These are phyloP conservation scores for Choloepus didactylus DNA, from an alignment of 2,797 vertebrate species.

Conservation along the genomic window DNA sequence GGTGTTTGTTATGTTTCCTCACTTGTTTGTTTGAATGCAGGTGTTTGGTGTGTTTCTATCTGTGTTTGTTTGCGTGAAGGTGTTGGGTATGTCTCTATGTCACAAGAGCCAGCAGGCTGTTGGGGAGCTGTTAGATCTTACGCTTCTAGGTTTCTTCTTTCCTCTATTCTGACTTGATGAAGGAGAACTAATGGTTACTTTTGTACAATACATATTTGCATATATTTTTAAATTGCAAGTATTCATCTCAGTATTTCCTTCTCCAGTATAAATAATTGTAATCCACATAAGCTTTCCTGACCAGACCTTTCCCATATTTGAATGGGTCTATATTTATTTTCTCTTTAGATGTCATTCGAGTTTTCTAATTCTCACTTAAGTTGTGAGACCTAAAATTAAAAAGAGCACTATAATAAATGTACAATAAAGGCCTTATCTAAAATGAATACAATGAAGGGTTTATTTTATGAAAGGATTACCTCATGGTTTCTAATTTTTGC, in stretches of 20 bases:
- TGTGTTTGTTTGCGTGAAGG: no score
- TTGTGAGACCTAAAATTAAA: neutral
- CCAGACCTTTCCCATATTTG: neutral
- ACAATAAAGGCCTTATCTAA: neutral
- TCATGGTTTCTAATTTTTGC: neutral
- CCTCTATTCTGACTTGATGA: neutral
- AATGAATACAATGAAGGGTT: neutral
- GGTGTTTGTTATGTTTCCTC: no score
- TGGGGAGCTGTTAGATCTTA: neutral
- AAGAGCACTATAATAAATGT: neutral
- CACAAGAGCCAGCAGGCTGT: no score
- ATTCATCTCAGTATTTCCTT: neutral
- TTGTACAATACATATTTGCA: neutral
- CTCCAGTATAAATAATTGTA: neutral
- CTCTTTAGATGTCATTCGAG: neutral
- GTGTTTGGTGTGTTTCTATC: no score
- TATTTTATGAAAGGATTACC: neutral
- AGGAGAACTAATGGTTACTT: neutral
- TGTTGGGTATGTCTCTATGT: no score
- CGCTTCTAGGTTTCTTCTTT: neutral
- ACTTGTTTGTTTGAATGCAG: no score
- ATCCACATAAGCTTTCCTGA: neutral
- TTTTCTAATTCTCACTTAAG: conserved; percentile 1
- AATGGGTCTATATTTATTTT: neutral
- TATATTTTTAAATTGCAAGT: neutral